Percentiles rank a stretch among this genome's conserved stretches.
Conservation (phyloP, 2,888 invertebrate genomes). For the Agonopterix arenella region DNA sequence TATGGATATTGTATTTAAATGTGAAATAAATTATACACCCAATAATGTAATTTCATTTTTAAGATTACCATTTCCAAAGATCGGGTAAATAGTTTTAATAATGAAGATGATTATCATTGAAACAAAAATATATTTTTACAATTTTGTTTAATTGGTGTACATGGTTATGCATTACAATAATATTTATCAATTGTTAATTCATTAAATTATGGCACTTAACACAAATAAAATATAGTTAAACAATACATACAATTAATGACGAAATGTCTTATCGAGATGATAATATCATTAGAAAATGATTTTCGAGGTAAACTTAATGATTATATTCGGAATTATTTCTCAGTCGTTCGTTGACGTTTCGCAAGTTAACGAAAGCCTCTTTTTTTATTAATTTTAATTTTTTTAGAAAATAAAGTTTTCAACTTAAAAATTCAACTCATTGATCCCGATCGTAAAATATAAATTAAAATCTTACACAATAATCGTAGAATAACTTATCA, state of each 20-base stretch:
- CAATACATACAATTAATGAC: constrained; percentile 58
- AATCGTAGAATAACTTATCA: constrained; percentile 60
- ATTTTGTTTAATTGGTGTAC: constrained; percentile 74
- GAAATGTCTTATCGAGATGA: constrained; percentile 51
- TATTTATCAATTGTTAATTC: constrained; percentile 73
- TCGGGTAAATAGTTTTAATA: background rate
- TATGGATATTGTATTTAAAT: background rate
- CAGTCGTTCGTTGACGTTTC: constrained; percentile 74
- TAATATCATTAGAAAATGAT: constrained; percentile 20
- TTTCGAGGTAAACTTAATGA: constrained; percentile 50
- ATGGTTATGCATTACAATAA: constrained; percentile 74
- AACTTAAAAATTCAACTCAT: constrained; percentile 62
- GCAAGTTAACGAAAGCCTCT: constrained; percentile 55
- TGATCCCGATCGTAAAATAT: constrained; percentile 70
- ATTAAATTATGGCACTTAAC: constrained; percentile 77
- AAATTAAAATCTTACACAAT: constrained; percentile 56
- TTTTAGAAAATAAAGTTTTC: constrained; percentile 65
- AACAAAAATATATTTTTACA: constrained; percentile 50
- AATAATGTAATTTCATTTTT: too few relatives aligned
- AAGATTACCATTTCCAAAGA: too few relatives aligned
- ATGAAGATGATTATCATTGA: constrained; percentile 10
- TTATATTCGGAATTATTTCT: constrained; percentile 70
- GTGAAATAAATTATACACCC: constrained; percentile 1
- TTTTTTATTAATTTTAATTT: constrained; percentile 42
- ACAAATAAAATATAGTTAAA: constrained; percentile 59